Percentiles rank a stretch among this genome's conserved stretches.
phyloP scores from a whole-genome alignment of 2,797 vertebrate genomes.

The Kryptolebias ocellatus region DNA sequence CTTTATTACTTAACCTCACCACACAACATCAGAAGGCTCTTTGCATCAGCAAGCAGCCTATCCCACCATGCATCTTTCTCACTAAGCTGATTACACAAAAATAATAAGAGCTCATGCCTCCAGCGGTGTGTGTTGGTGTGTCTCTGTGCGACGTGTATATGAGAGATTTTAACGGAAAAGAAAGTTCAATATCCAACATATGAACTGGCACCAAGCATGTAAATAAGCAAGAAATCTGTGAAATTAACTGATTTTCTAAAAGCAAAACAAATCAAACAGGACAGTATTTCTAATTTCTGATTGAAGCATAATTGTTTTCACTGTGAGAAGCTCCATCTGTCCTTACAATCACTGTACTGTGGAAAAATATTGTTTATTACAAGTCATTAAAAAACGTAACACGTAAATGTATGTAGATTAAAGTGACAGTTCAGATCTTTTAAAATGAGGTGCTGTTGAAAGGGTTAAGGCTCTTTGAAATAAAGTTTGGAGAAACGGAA shows the following conservation, averaged over 20 bases:
- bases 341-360: neutral
- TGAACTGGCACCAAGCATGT: neutral
- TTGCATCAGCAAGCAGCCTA: constrained; percentile 79
- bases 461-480: no score
- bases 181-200: constrained; percentile 7
- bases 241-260: neutral
- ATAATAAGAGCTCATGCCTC: constrained; percentile 79
- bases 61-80: constrained; percentile 73
- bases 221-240: neutral
- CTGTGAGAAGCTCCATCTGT: neutral
- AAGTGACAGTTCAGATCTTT: no score
- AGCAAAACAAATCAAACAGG: neutral
- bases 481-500: no score
- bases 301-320: neutral
- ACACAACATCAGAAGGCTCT: constrained; percentile 78
- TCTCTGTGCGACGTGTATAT: constrained; percentile 39
- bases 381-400: neutral
- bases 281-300: neutral
- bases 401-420: no score
- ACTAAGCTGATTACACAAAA: constrained; percentile 88
- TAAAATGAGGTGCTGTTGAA: no score
- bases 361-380: neutral
- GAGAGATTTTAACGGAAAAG: constrained; percentile 39
- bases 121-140: constrained; percentile 54
- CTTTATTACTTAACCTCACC: constrained; percentile 84